Percentiles rank a stretch among this genome's conserved stretches.
Conservation (phyloP, 2,888 invertebrate species). For the Caenorhabditis plicata region DNA sequence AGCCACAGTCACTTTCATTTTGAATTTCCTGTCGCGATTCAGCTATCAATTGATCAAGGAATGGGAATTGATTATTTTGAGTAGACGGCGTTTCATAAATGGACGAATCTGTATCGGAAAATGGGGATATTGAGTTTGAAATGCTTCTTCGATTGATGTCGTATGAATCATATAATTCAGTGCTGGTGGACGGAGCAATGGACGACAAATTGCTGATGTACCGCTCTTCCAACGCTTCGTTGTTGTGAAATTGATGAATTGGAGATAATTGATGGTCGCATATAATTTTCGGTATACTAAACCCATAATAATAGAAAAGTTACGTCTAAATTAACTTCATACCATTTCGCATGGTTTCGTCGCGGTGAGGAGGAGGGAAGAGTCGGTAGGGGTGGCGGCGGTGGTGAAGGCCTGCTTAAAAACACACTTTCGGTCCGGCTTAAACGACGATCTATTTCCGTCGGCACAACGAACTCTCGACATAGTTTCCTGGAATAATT, state of each 20-base stretch:
- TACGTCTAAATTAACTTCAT: background rate
- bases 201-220: constrained; percentile 10
- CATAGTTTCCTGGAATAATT: constrained; percentile 32
- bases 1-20: too few species aligned
- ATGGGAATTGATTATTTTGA: constrained; percentile 23
- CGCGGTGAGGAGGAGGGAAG: constrained; percentile 32
- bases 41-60: constrained; percentile 54
- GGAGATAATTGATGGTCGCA: background rate
- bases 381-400: constrained; percentile 44
- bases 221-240: constrained; percentile 5
- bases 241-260: constrained; percentile 5
- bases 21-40: too few species aligned
- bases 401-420: constrained; percentile 57
- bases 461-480: constrained; percentile 51
- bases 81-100: background rate
- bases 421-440: constrained; percentile 52
- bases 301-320: constrained; percentile 7
- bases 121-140: background rate
- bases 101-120: constrained; percentile 2
- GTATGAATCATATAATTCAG: constrained; percentile 3
- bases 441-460: constrained; percentile 32
- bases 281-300: constrained; percentile 3
- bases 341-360: constrained; percentile 34
- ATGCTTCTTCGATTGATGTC: constrained; percentile 1
- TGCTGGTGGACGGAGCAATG: background rate